These are phyloP conservation scores for Synodontis membranacea DNA, from an alignment of 2,113 vertebrate species.

Conservation along the genomic window DNA sequence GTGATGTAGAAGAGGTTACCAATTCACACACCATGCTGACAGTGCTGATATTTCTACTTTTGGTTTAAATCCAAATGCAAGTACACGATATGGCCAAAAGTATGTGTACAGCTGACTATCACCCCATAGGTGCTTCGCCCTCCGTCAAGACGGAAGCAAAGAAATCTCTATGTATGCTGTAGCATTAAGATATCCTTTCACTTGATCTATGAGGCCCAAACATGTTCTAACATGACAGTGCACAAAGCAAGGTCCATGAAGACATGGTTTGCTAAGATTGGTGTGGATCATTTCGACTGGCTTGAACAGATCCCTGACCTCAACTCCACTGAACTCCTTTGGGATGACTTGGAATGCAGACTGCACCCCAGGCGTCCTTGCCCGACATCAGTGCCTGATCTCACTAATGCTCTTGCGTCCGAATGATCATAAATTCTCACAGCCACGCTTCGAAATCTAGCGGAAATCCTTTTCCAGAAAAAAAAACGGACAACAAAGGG, in stretches of 20 bases:
- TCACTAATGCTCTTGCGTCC: neutral
- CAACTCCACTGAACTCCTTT: neutral
- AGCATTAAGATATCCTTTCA: neutral
- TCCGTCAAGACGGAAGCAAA: neutral
- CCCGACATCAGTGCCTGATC: neutral
- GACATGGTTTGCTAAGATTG: neutral
- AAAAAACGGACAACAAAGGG: neutral
- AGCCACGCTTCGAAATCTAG: neutral
- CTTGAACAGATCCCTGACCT: neutral
- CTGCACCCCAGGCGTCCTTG: neutral
- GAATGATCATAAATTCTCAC: neutral
- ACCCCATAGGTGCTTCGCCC: neutral
- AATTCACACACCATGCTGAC: neutral
- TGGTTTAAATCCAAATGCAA: neutral
- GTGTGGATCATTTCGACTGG: neutral
- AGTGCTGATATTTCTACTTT: neutral
- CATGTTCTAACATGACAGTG: neutral
- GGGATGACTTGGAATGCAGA: neutral
- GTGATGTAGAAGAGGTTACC: neutral
- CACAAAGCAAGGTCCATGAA: neutral
- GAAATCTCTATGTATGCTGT: neutral
- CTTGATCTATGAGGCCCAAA: neutral
- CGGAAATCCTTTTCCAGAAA: neutral
- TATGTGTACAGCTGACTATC: neutral
- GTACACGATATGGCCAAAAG: neutral